These are phyloP conservation scores for Pangasius macronema DNA, from an alignment of 2,797 vertebrate species.

Conservation along the genomic window DNA sequence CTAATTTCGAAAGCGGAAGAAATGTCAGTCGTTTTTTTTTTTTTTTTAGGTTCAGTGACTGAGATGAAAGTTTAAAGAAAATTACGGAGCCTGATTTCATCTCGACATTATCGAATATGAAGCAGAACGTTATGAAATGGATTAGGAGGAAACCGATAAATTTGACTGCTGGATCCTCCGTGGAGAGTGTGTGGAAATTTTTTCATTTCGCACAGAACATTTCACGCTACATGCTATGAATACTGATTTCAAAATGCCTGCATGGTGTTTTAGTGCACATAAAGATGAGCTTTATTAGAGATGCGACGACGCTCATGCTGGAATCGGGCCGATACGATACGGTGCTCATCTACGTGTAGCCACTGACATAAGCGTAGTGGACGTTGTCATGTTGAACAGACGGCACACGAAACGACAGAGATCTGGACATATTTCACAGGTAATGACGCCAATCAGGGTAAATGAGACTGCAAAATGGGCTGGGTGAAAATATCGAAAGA, in stretches of 20 bases:
- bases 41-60: background rate
- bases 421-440: background rate
- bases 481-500: too few species aligned
- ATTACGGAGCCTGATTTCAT: constrained; percentile 36
- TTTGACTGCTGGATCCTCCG: background rate
- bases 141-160: constrained; percentile 13
- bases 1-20: constrained; percentile 1
- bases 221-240: background rate
- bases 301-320: too few species aligned
- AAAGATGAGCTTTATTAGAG: background rate
- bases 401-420: too few species aligned
- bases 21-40: constrained; percentile 2
- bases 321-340: background rate
- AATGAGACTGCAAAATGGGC: too few species aligned
- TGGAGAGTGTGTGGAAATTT: background rate
- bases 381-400: background rate
- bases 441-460: background rate
- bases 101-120: constrained; percentile 32
- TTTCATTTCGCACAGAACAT: constrained; percentile 8
- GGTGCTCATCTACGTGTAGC: background rate
- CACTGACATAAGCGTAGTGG: background rate
- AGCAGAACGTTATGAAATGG: constrained; percentile 40
- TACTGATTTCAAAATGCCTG: background rate
- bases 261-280: background rate
- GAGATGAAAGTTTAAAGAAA: constrained; percentile 32